Conservation (phyloP, 1,140 invertebrate species). For the Bactericera cockerelli region DNA sequence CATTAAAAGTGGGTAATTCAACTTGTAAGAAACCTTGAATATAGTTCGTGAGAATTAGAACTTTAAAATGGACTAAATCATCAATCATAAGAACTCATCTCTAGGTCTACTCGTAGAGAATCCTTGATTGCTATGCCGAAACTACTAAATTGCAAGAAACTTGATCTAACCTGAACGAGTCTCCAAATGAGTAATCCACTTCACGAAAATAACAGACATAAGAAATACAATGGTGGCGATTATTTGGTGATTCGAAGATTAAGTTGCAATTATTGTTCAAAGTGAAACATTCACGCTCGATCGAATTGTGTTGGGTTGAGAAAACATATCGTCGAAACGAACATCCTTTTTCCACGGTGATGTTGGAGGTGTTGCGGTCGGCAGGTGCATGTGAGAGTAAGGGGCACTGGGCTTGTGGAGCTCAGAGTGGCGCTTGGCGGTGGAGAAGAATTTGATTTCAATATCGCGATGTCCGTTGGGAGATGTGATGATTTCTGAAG, state of each 20-base stretch:
- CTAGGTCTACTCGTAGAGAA: conserved; percentile 2
- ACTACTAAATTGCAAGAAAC: neutral
- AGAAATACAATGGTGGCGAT: neutral
- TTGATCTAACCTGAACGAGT: neutral
- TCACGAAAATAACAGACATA: neutral
- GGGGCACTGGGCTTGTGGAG: neutral
- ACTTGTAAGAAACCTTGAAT: too few relatives aligned
- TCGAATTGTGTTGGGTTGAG: neutral
- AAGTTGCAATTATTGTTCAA: neutral
- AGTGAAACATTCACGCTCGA: conserved; percentile 8
- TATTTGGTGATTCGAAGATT: neutral
- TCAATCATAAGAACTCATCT: conserved; percentile 9
- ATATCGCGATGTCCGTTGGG: conserved; percentile 56
- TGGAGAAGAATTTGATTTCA: conserved; percentile 58
- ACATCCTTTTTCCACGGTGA: neutral
- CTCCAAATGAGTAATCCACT: neutral
- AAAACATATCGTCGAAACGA: neutral
- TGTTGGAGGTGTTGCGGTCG: neutral
- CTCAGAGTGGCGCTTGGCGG: conserved; percentile 17
- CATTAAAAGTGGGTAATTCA: too few relatives aligned
- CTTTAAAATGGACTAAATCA: neutral
- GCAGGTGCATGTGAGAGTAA: neutral
- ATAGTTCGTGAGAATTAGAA: conserved; percentile 2
- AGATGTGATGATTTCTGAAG: conserved; percentile 59
- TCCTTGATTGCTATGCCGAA: neutral